Evolutionary conservation across 2,888 invertebrate genomes (phyloP).

Genomic region (Diloba caeruleocephala): DNA sequence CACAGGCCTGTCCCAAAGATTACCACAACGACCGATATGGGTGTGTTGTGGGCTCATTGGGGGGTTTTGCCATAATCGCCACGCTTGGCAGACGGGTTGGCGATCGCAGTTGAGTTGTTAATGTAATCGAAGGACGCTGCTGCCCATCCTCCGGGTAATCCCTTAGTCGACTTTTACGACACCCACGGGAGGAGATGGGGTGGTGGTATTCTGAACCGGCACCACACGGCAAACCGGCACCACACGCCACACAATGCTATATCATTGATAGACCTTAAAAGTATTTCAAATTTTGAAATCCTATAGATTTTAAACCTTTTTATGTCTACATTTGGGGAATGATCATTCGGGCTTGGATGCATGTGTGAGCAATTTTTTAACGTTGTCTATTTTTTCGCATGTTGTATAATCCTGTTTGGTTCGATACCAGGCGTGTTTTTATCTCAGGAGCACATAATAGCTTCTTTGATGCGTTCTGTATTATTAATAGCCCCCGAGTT

Average conservation of each 20-base stretch:
- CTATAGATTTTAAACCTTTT: background rate
- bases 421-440: constrained; percentile 53
- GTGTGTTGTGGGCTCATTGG: no score
- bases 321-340: constrained; percentile 3
- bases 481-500: constrained; percentile 44
- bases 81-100: no score
- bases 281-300: constrained; percentile 12
- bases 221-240: no score
- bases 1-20: no score
- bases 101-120: no score
- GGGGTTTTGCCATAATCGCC: no score
- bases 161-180: no score
- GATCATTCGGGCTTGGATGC: constrained; percentile 1
- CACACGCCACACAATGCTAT: constrained; percentile 19
- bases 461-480: constrained; percentile 53
- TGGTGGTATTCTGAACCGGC: no score
- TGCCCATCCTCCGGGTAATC: no score
- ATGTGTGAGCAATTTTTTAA: constrained; percentile 6
- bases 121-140: no score
- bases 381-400: constrained; percentile 33
- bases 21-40: no score
- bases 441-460: constrained; percentile 54
- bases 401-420: constrained; percentile 38
- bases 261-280: constrained; percentile 12
- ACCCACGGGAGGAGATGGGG: no score